phyloP scores from a whole-genome alignment of 2,888 invertebrate genomes.

The Chaitophorus viminalis region DNA sequence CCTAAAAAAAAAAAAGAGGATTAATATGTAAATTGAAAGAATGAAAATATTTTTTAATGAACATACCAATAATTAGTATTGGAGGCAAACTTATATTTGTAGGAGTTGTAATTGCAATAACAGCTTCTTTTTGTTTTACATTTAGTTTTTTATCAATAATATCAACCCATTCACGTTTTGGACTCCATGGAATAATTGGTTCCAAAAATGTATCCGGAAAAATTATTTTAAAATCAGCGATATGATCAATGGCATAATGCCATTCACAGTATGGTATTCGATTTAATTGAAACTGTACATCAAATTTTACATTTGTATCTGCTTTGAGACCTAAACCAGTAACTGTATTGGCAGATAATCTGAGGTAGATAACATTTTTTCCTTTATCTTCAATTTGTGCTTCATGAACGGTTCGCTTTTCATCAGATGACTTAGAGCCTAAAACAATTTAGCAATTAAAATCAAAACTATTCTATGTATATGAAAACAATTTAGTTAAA shows the following conservation, averaged over 20 bases:
- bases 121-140: constrained; percentile 81
- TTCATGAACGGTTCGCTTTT: constrained; percentile 74
- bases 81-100: constrained; percentile 75
- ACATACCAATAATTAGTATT: constrained; percentile 74
- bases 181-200: constrained; percentile 77
- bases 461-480: no score
- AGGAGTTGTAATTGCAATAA: constrained; percentile 79
- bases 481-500: no score
- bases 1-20: constrained; percentile 67
- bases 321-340: constrained; percentile 72
- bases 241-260: constrained; percentile 83
- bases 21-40: neutral
- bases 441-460: constrained; percentile 16
- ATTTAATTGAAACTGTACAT: constrained; percentile 84
- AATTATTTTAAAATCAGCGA: constrained; percentile 77
- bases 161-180: constrained; percentile 68
- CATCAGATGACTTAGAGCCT: constrained; percentile 61
- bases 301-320: constrained; percentile 75
- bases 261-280: constrained; percentile 84
- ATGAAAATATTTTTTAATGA: no score
- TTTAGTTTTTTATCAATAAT: constrained; percentile 72
- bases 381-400: constrained; percentile 83
- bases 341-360: constrained; percentile 76
- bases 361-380: constrained; percentile 80
- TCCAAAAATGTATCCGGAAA: constrained; percentile 76